Conservation (phyloP, 2,888 invertebrate genomes). For the Hermaeophaga mercurialis region DNA sequence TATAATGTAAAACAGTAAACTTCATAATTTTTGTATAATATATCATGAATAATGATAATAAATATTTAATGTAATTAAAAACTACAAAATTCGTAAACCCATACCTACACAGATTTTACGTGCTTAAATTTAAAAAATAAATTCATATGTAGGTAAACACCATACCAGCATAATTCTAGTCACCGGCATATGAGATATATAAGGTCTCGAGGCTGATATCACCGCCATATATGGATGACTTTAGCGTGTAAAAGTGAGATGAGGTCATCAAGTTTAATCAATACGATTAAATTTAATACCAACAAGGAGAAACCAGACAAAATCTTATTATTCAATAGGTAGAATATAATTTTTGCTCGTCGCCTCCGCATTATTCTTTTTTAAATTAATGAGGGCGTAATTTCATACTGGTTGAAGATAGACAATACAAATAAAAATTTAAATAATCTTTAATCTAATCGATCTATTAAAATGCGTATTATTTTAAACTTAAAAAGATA, state of each 20-base stretch:
- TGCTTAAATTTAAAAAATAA: no score
- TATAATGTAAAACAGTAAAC: no score
- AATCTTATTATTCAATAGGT: not conserved
- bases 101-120: no score
- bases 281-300: constrained; percentile 54
- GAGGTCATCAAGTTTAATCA: constrained; percentile 39
- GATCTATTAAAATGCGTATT: no score
- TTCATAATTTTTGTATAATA: no score
- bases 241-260: constrained; percentile 37
- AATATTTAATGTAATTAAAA: no score
- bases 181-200: constrained; percentile 10
- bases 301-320: constrained; percentile 65
- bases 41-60: no score
- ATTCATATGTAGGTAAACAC: no score
- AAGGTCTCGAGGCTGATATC: constrained; percentile 43
- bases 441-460: no score
- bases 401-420: not conserved
- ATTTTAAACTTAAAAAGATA: no score
- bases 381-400: not conserved
- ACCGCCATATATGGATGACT: constrained; percentile 46
- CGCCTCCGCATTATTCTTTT: not conserved
- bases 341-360: not conserved
- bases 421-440: no score
- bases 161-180: not conserved
- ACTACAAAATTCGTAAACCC: no score